Conservation (phyloP, 2,797 vertebrate genomes). For the Spondyliosoma cantharus region DNA sequence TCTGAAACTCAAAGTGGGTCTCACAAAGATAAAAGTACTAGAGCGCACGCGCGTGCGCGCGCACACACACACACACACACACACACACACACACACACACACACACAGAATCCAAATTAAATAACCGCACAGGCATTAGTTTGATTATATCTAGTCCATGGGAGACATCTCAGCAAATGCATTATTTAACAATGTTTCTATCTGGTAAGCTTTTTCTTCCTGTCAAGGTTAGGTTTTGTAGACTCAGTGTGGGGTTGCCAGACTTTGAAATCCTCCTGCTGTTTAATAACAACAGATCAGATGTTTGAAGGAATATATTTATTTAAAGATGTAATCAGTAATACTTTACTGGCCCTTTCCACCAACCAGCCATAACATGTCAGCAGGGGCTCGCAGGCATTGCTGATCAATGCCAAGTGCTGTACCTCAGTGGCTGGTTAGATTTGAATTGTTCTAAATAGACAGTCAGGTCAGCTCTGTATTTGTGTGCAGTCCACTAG, state of each 20-base stretch:
- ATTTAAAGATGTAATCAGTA: constrained; percentile 19
- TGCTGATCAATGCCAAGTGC: constrained; percentile 18
- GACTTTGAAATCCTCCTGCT: constrained; percentile 1
- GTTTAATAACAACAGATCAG: constrained; percentile 15
- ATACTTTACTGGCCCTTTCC: not conserved
- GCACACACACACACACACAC: not conserved
- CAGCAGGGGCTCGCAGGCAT: constrained; percentile 5
- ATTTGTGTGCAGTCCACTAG: constrained; percentile 1
- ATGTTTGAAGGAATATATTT: constrained; percentile 15
- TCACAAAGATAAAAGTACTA: constrained; percentile 3
- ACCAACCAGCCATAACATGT: not conserved
- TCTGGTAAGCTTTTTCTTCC: constrained; percentile 12
- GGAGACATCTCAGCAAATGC: constrained; percentile 3
- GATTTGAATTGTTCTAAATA: not conserved
- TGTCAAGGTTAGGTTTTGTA: constrained; percentile 10
- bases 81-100: not conserved
- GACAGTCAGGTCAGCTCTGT: not conserved
- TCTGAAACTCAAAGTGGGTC: constrained; percentile 14
- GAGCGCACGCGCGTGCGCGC: too few species aligned
- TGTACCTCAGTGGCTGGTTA: not conserved
- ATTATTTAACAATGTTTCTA: constrained; percentile 10
- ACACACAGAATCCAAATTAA: constrained; percentile 6
- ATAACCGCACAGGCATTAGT: not conserved
- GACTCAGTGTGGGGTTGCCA: not conserved
- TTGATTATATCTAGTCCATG: constrained; percentile 20